Evolutionary conservation across 2,113 vertebrate genomes (phyloP).

Genomic region (Lepus europaeus): DNA sequence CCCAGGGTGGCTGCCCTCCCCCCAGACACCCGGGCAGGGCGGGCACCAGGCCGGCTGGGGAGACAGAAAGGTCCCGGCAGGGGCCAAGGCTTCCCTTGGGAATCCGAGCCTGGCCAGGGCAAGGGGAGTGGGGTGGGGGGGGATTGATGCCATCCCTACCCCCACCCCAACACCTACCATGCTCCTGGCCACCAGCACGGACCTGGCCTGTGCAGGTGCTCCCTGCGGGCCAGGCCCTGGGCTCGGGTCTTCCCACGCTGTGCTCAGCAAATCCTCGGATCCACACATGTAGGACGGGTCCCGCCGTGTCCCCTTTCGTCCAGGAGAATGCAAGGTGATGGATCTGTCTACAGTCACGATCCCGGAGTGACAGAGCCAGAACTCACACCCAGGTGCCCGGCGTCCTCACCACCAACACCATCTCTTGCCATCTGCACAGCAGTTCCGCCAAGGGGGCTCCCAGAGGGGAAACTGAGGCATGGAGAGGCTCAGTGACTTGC

Average conservation of each 20-base stretch:
- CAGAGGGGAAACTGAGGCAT: neutral
- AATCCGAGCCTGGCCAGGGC: slow-evolving; percentile 48
- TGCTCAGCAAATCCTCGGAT: rapidly evolving
- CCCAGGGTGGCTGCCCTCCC: slow-evolving; percentile 86
- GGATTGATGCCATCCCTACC: neutral
- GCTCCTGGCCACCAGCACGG: rapidly evolving
- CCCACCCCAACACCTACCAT: neutral
- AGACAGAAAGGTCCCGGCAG: slow-evolving; percentile 80
- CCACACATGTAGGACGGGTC: neutral
- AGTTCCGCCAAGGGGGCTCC: neutral
- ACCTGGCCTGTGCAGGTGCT: rapidly evolving
- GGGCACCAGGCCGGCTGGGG: slow-evolving; percentile 81
- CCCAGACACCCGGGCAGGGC: slow-evolving; percentile 82
- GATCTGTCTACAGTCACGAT: neutral
- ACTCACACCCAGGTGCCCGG: too few species aligned
- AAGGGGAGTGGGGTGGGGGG: neutral
- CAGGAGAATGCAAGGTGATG: neutral
- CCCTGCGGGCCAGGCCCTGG: rapidly evolving
- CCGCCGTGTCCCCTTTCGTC: rapidly evolving
- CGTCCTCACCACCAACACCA: neutral
- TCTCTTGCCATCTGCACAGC: neutral
- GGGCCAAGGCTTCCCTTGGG: slow-evolving; percentile 47
- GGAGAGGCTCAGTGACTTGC: neutral
- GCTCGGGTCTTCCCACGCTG: neutral
- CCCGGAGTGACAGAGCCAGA: rapidly evolving